A percentile compares a stretch with the other conserved stretches of the same genome.
phyloP scores from a whole-genome alignment of 2,888 invertebrate genomes.

The Halictus ligatus region DNA sequence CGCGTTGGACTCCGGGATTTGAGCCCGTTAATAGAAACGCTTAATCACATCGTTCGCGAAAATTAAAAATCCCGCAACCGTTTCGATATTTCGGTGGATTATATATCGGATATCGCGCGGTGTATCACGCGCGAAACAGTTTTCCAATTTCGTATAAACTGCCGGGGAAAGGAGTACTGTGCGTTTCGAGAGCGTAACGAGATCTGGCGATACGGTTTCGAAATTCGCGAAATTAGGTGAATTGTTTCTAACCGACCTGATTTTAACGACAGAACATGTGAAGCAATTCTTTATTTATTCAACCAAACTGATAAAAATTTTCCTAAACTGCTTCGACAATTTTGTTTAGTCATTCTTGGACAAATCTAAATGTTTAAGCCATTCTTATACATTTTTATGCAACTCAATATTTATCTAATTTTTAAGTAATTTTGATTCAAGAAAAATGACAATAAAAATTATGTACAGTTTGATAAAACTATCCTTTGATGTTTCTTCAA shows the following conservation, averaged over 20 bases:
- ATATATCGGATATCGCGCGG: constrained; percentile 17
- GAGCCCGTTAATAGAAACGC: constrained; percentile 21
- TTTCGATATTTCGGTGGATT: constrained; percentile 24
- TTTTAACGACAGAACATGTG: neutral
- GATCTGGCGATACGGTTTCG: neutral
- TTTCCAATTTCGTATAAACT: constrained; percentile 27
- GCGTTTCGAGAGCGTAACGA: neutral
- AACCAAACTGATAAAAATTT: neutral
- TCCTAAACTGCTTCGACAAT: neutral
- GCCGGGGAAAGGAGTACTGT: neutral
- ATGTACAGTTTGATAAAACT: neutral
- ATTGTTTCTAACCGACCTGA: neutral
- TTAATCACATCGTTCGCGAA: constrained; percentile 16
- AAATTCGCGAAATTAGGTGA: neutral
- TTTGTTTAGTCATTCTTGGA: neutral
- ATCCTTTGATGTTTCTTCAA: neutral
- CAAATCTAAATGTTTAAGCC: neutral
- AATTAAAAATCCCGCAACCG: constrained; percentile 34
- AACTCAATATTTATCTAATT: too few species aligned
- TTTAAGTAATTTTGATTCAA: too few species aligned
- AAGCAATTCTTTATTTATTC: neutral
- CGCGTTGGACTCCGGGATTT: neutral
- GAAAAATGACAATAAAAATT: too few species aligned
- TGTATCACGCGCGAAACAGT: constrained; percentile 17
- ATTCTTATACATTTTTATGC: too few species aligned